Evolutionary conservation across 2,888 invertebrate genomes (phyloP).

Genomic region (Quadroppia sp.): DNA sequence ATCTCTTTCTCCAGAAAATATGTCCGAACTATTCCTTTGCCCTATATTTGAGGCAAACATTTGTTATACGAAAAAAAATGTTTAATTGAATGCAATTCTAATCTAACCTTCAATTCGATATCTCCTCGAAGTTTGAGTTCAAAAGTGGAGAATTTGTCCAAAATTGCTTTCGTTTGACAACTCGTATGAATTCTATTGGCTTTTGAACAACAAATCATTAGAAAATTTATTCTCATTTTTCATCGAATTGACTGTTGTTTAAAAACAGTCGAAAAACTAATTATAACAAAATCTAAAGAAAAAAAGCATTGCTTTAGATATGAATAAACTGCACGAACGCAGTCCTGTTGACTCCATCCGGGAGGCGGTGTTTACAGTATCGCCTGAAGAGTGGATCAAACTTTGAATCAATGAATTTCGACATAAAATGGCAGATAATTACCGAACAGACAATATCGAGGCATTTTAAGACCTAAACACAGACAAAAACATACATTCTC

Average conservation of each 20-base stretch:
- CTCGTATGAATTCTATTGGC: slow-evolving; percentile 72
- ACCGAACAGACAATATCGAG: slow-evolving; percentile 46
- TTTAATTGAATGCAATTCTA: too few species aligned
- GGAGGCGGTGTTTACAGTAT: slow-evolving; percentile 44
- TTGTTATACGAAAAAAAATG: too few species aligned
- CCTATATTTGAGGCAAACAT: too few species aligned
- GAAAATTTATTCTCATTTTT: too few species aligned
- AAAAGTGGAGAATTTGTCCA: slow-evolving; percentile 68
- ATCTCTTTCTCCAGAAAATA: too few species aligned
- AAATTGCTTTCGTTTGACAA: slow-evolving; percentile 63
- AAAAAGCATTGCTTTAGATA: too few species aligned
- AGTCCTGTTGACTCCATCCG: slow-evolving; percentile 45
- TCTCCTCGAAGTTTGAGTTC: slow-evolving; percentile 49
- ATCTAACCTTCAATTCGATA: slow-evolving; percentile 41
- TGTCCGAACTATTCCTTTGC: too few species aligned
- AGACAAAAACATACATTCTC: too few species aligned
- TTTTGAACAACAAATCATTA: slow-evolving; percentile 32
- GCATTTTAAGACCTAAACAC: slow-evolving; percentile 46
- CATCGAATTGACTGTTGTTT: background rate
- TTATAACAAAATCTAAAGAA: background rate
- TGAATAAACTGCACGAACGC: slow-evolving; percentile 33
- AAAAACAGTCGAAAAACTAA: background rate
- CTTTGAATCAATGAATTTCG: too few species aligned
- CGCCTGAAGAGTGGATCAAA: too few species aligned
- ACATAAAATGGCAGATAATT: too few species aligned